Base-by-base conservation (phyloP, 2,797 vertebrate genomes). In the Craterocephalus amniculus region DNA sequence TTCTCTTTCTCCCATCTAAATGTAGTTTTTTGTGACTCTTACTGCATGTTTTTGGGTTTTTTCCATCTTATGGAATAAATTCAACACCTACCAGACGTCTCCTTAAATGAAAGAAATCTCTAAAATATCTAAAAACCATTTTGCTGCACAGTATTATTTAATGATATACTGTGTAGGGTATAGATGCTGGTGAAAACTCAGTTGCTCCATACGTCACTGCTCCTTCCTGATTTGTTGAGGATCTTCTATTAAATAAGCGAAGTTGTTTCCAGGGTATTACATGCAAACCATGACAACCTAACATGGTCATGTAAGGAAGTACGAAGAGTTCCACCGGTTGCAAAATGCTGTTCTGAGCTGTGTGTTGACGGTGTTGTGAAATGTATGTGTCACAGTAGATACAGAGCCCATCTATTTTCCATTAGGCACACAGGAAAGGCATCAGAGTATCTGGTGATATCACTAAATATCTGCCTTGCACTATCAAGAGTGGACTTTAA, bases 261-360 rank as follows among this genome's bases (percentile, higher is more conserved):
- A 32, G 31, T 32, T 32, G 31, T 32, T 32, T 32, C 31, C 31
- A 32, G 31, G 31, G 6, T 3, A 40, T 20, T 20, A 45, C 5
- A 40, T 31, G 12, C 16, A 45, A 12, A 29, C 0, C 48, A n/a
- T 49, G 13, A 59, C 20, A 29, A 6, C 32, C 43, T 8, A 36
- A 16, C 35, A 61, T 27, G 54, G 49, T 34, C 20, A 49, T 57
- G 7, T 22, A n/a, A 76, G 64, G 58, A 85, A 75, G 79, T 73
- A 48, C 58, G 6, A n/a, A 67, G 36, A 64, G 10, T 72, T 66
- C 29, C 29, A 48, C 13, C 45, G 26, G 22, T 79, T 78, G 22
- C 71, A 43, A 62, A 77, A 81, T 40, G 0, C 2, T 34, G 34
- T 20, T 40, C 38, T 40, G 38, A 24, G 24, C 24, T 48, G 8